These are phyloP conservation scores for Heterodera schachtii DNA, from an alignment of 1,140 invertebrate species.

Conservation along the genomic window DNA sequence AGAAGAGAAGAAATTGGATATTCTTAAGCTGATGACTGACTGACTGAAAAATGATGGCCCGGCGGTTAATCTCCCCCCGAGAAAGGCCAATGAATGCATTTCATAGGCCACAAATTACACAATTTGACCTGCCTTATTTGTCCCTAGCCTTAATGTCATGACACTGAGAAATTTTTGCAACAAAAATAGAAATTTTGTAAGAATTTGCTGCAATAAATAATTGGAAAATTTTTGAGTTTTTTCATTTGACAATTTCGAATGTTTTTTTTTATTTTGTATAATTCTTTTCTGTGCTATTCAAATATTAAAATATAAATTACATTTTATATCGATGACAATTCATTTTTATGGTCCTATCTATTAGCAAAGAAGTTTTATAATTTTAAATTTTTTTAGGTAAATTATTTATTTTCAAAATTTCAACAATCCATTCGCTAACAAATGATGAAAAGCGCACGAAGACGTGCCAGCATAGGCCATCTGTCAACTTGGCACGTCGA, in stretches of 20 bases:
- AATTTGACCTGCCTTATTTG: too few relatives aligned
- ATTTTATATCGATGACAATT: not conserved
- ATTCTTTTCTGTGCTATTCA: too few relatives aligned
- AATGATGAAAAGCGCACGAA: too few relatives aligned
- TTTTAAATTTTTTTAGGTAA: too few relatives aligned
- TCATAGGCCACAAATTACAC: not conserved
- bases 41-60: not conserved
- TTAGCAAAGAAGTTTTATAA: too few relatives aligned
- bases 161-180: not conserved
- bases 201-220: not conserved
- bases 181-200: not conserved
- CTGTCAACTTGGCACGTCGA: not conserved
- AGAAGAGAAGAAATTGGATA: not conserved
- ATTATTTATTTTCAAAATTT: too few relatives aligned
- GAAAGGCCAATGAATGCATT: not conserved
- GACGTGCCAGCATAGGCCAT: not conserved
- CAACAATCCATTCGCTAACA: too few relatives aligned
- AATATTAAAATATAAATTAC: not conserved
- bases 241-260: not conserved
- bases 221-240: not conserved
- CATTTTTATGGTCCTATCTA: too few relatives aligned
- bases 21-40: not conserved
- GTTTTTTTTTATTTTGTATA: not conserved
- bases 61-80: not conserved
- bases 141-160: too few relatives aligned